These are phyloP conservation scores for Ectemnius continuus DNA, from an alignment of 2,888 invertebrate genomes.

Conservation along the genomic window DNA sequence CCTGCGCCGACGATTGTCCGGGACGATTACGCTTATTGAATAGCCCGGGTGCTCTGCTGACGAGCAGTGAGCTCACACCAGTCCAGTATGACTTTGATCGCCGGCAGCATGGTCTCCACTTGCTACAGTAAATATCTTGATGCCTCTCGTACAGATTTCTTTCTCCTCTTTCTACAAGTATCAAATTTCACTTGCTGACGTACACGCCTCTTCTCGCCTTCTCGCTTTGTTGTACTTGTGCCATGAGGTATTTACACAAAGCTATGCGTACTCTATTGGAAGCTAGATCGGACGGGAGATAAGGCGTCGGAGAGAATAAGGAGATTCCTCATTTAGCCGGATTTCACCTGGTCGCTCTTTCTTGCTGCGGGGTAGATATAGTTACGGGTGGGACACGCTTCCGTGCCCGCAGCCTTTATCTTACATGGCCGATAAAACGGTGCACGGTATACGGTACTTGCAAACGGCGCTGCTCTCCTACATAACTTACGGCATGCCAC, in stretches of 20 bases:
- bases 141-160: background rate
- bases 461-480: constrained; percentile 26
- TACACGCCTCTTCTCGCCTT: too few relatives aligned
- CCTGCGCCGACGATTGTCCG: constrained; percentile 11
- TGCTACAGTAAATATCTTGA: constrained; percentile 18
- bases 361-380: background rate
- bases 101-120: constrained; percentile 16
- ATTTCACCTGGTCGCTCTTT: too few relatives aligned
- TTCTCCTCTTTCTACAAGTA: too few relatives aligned
- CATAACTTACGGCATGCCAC: constrained; percentile 24
- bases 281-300: background rate
- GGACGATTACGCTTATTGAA: constrained; percentile 13
- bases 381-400: constrained; percentile 17
- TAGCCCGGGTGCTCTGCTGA: background rate
- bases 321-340: background rate
- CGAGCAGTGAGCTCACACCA: background rate
- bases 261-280: too few relatives aligned
- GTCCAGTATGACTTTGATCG: background rate
- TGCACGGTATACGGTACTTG: constrained; percentile 55
- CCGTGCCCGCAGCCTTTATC: constrained; percentile 39
- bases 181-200: too few relatives aligned
- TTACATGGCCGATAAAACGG: constrained; percentile 51
- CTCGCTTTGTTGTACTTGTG: background rate
- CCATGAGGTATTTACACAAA: too few relatives aligned
- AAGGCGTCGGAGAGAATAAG: background rate